Evolutionary conservation across 2,113 vertebrate species (phyloP), one percentile per base, ranked within the genome.

Genomic region (Murina feae): DNA sequence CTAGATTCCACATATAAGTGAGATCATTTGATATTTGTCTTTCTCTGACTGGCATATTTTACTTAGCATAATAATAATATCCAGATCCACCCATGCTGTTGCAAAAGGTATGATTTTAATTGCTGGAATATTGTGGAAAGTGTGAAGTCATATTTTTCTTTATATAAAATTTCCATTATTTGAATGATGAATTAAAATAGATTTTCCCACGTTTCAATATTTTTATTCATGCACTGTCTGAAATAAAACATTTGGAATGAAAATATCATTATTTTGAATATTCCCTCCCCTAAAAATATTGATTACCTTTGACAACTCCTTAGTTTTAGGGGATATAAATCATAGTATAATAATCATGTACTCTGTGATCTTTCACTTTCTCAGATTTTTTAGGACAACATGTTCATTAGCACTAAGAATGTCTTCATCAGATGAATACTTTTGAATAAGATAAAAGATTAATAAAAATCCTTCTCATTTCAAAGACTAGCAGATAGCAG

Each of bases 201-300:
- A 28, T 3, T 88, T 89, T 5, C 44, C 53, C 35, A 1, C 25
- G 16, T 32, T 71, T 83, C 82, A 72, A 42, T 51, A 69, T 72
- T 72, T 92, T 71, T 94, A 94, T 95, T 97, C 44, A 44, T 25
- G 20, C 1, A 32, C 1, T 93, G 87, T 87, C 66, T 95, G 60
- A 90, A 65, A 86, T 12, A 79, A 42, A 81, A 42, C 60, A 91
- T 93, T 94, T 75, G 2, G 66, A 80, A 81, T 42, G 16, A 74
- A 94, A 96, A 86, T 68, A 25, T 68, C 53, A 74, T 37, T 58
- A 79, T 84, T 91, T 66, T 90, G 91, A 96, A 94, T 55, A 86
- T 87, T 85, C 13, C 75, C 32, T 83, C n/a, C 4, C 30, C 9
- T 5, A 23, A 74, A 68, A 53, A 84, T 91, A 85, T 63, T 71